These are phyloP conservation scores for Syngnathus rostellatus DNA, from an alignment of 2,797 vertebrate species.

Conservation along the genomic window DNA sequence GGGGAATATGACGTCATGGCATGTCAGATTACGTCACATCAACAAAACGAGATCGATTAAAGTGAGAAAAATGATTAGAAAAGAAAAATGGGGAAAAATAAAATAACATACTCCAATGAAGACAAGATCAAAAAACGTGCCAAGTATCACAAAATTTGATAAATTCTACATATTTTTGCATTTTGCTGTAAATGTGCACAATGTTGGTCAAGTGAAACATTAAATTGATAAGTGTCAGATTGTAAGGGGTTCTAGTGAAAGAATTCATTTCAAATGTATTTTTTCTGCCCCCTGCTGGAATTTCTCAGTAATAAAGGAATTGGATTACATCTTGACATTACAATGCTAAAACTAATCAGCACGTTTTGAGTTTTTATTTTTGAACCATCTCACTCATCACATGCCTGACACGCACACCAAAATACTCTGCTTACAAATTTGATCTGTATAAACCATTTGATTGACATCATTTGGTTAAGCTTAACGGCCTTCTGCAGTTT, in stretches of 20 bases:
- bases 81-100: no score
- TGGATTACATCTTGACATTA: neutral
- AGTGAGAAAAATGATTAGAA: no score
- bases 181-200: neutral
- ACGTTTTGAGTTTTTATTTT: neutral
- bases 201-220: neutral
- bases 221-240: neutral
- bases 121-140: no score
- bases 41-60: no score
- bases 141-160: no score
- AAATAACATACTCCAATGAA: no score
- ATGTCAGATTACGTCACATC: no score
- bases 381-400: neutral
- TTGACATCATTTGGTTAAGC: neutral
- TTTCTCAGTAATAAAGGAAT: neutral
- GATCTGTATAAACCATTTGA: neutral
- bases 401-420: neutral
- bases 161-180: no score
- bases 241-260: neutral
- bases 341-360: neutral
- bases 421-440: neutral
- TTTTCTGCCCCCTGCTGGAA: slow-evolving; percentile 50
- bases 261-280: neutral
- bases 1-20: no score
- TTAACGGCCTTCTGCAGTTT: neutral